Evolutionary conservation across 2,113 vertebrate species (phyloP).

Genomic region (Peromyscus maniculatus): DNA sequence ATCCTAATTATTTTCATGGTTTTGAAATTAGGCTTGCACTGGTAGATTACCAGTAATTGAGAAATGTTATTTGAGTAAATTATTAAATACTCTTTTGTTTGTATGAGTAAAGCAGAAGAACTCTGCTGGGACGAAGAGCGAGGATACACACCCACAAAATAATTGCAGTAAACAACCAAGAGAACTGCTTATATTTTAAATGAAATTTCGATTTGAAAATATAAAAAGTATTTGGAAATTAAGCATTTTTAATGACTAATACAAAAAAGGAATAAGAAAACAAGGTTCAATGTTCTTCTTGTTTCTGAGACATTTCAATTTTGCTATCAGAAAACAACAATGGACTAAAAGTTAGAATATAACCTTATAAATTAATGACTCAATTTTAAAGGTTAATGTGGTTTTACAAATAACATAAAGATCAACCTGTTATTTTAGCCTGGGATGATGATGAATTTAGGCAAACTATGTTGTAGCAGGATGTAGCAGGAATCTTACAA

Average conservation of each 20-base stretch:
- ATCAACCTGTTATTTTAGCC: neutral
- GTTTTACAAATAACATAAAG: neutral
- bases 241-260: neutral
- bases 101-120: neutral
- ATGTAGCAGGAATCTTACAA: too few relatives aligned
- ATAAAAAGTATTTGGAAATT: neutral
- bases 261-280: neutral
- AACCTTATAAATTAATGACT: neutral
- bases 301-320: constrained; percentile 29
- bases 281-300: neutral
- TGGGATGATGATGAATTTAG: neutral
- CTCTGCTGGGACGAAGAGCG: neutral
- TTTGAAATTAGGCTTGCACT: neutral
- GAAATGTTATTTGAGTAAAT: neutral
- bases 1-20: neutral
- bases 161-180: neutral
- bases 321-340: neutral
- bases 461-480: neutral
- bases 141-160: neutral
- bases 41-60: neutral
- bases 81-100: neutral
- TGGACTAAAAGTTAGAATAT: neutral
- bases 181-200: neutral
- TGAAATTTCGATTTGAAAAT: neutral
- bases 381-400: neutral